These are phyloP conservation scores for Myopa testacea DNA, from an alignment of 2,888 invertebrate species.

Conservation along the genomic window DNA sequence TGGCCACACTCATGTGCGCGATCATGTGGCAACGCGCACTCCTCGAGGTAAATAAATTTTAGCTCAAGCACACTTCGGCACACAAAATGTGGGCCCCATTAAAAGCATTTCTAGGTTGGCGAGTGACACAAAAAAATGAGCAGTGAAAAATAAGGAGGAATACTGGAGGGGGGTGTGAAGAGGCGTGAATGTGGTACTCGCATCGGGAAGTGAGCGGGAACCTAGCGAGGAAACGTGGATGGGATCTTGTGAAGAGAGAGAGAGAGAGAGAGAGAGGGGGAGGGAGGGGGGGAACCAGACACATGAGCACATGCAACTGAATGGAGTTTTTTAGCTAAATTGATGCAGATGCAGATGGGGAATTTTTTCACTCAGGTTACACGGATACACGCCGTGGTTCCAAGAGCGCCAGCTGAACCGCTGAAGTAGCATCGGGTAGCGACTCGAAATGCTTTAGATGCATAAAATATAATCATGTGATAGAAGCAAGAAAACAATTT, in stretches of 20 bases:
- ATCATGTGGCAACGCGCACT: slow-evolving; percentile 44
- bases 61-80: slow-evolving; percentile 51
- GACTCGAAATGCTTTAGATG: too few species aligned
- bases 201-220: background rate
- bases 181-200: too few species aligned
- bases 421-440: too few species aligned
- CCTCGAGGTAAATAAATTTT: slow-evolving; percentile 46
- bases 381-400: too few species aligned
- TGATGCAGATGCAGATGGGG: too few species aligned
- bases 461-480: too few species aligned
- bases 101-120: slow-evolving; percentile 36
- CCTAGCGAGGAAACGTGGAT: too few species aligned
- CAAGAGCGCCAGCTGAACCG: too few species aligned
- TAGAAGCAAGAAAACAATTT: too few species aligned
- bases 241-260: background rate
- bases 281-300: background rate
- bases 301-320: too few species aligned
- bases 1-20: slow-evolving; percentile 31
- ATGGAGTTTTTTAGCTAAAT: too few species aligned
- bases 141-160: background rate
- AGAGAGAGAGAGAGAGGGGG: background rate
- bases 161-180: background rate
- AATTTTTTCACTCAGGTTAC: too few species aligned
- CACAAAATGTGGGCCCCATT: slow-evolving; percentile 52
- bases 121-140: slow-evolving; percentile 4